A percentile compares a stretch with the other conserved stretches of the same genome.
phyloP scores from a whole-genome alignment of 1,140 invertebrate species.

The Danaus plexippus region DNA sequence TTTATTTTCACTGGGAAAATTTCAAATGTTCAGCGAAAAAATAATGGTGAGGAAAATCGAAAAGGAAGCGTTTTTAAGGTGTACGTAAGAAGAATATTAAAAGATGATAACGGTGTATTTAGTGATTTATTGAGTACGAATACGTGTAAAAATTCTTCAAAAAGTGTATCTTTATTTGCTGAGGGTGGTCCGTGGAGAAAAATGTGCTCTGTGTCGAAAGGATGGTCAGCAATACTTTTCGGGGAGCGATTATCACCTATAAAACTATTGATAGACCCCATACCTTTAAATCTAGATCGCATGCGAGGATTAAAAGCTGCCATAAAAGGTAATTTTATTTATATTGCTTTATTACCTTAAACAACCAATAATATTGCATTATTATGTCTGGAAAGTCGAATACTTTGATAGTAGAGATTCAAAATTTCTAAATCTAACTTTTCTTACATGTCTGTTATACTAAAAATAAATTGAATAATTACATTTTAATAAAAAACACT shows the following conservation, averaged over 20 bases:
- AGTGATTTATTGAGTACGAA: constrained; percentile 60
- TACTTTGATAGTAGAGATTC: no score
- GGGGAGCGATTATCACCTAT: constrained; percentile 37
- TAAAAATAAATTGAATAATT: no score
- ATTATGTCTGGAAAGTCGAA: not conserved
- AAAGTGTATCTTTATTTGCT: constrained; percentile 42
- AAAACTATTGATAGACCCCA: constrained; percentile 50
- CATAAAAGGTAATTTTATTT: constrained; percentile 47
- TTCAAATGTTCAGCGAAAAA: constrained; percentile 45
- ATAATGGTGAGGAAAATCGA: constrained; percentile 32
- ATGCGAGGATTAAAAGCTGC: constrained; percentile 47
- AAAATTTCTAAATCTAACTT: no score
- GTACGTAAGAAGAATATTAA: constrained; percentile 53
- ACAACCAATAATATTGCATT: not conserved
- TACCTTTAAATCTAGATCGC: constrained; percentile 44
- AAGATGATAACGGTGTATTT: constrained; percentile 51
- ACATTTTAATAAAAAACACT: no score
- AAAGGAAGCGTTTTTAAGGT: constrained; percentile 51
- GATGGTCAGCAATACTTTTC: constrained; percentile 51
- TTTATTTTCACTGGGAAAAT: constrained; percentile 67
- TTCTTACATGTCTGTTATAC: no score
- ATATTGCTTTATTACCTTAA: constrained; percentile 12
- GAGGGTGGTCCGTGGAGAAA: constrained; percentile 37
- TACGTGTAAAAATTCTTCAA: constrained; percentile 46
- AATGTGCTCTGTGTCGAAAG: constrained; percentile 27